Percentiles rank a stretch among this genome's conserved stretches.
These are phyloP conservation scores for Nothocercus nigrocapillus DNA, from an alignment of 2,113 vertebrate species.

Conservation along the genomic window DNA sequence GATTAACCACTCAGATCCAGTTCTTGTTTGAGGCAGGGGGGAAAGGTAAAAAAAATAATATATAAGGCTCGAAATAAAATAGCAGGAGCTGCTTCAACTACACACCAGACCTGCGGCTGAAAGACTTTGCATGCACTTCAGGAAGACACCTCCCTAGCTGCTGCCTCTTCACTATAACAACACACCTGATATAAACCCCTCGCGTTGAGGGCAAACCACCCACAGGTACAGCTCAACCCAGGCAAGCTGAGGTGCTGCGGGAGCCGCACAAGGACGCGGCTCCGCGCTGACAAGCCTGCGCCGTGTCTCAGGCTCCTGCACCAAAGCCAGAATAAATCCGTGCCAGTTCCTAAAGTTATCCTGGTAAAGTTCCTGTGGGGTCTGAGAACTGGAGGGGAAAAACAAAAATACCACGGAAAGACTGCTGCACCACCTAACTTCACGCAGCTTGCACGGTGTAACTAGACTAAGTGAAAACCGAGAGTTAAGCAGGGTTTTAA, in stretches of 20 bases:
- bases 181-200: not conserved
- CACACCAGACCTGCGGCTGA: not conserved
- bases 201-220: not conserved
- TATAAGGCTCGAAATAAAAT: not conserved
- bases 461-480: not conserved
- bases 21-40: rapidly evolving
- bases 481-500: not conserved
- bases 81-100: not conserved
- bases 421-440: rapidly evolving
- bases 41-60: not conserved
- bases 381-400: not conserved
- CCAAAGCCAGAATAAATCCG: not conserved
- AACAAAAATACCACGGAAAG: not conserved
- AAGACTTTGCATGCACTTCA: not conserved
- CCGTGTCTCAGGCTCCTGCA: not conserved
- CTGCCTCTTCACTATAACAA: not conserved
- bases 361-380: not conserved
- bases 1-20: not conserved
- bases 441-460: not conserved
- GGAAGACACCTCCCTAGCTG: not conserved
- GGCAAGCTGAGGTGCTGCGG: rapidly evolving
- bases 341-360: not conserved
- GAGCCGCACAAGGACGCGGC: not conserved
- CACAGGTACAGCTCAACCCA: not conserved
- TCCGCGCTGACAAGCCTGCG: rapidly evolving